These are phyloP conservation scores for Lepidonotus clava DNA, from an alignment of 2,888 invertebrate genomes.

Conservation along the genomic window DNA sequence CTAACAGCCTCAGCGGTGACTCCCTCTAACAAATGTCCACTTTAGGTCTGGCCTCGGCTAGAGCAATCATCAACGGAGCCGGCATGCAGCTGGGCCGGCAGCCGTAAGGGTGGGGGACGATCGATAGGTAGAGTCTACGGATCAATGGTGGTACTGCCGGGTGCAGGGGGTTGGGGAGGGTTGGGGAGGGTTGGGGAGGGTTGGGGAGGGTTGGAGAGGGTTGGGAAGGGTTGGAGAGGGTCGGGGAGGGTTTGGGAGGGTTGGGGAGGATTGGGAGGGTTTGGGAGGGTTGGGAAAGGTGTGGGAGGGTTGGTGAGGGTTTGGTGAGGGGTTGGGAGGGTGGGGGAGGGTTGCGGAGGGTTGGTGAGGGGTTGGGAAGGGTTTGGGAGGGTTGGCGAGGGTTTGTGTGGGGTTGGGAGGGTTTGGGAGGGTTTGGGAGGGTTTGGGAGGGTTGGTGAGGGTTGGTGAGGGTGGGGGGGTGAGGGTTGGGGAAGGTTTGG, in stretches of 20 bases:
- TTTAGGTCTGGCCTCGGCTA: background rate
- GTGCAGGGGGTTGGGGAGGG: background rate
- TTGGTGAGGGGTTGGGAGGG: background rate
- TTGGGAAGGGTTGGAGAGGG: background rate
- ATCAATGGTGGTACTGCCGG: background rate
- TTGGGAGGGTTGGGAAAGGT: background rate
- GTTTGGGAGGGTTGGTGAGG: background rate
- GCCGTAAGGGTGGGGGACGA: background rate
- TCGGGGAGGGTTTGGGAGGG: background rate
- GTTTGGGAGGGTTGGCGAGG: background rate
- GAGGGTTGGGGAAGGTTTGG: background rate
- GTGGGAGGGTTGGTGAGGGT: background rate
- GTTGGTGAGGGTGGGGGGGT: background rate
- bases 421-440: background rate
- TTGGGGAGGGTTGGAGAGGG: background rate
- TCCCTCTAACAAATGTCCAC: background rate
- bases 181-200: background rate
- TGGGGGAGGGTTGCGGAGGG: background rate
- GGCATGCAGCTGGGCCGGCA: background rate
- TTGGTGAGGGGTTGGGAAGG: background rate
- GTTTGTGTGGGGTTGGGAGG: background rate
- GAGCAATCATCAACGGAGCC: background rate
- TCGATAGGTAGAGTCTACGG: background rate
- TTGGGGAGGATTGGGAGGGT: background rate
- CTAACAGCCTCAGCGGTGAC: background rate